phyloP scores from a whole-genome alignment of 1,140 invertebrate species.

The Calephelis virginiensis region DNA sequence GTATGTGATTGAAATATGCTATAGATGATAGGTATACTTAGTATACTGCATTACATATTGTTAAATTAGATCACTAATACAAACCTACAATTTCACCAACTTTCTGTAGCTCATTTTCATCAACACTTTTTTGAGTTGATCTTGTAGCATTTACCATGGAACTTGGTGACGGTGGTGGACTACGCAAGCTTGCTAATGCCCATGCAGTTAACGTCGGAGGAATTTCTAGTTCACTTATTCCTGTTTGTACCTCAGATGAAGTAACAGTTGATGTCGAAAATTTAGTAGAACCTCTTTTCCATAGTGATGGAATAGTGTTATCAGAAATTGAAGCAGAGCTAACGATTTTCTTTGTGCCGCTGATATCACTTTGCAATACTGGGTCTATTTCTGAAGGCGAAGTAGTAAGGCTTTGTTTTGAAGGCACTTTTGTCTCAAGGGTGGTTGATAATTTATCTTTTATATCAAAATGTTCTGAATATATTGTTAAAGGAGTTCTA shows the following conservation, averaged over 20 bases:
- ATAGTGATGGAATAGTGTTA: conserved; percentile 63
- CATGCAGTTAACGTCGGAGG: conserved; percentile 66
- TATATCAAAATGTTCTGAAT: conserved; percentile 70
- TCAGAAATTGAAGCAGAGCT: conserved; percentile 63
- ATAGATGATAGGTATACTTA: too few relatives aligned
- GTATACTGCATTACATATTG: too few relatives aligned
- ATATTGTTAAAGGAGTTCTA: conserved; percentile 57
- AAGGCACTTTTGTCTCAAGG: conserved; percentile 30
- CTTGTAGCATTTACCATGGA: conserved; percentile 39
- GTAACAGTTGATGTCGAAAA: conserved; percentile 46
- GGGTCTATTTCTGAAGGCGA: conserved; percentile 68
- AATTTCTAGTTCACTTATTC: conserved; percentile 56
- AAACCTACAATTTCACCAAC: conserved; percentile 59
- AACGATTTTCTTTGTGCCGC: conserved; percentile 60
- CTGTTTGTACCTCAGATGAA: conserved; percentile 40
- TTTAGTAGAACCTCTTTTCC: conserved; percentile 66
- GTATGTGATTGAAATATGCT: too few relatives aligned
- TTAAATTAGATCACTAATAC: conserved; percentile 17
- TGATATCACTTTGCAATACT: conserved; percentile 58
- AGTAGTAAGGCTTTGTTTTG: conserved; percentile 53
- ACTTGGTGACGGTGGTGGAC: conserved; percentile 47
- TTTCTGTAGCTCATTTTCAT: conserved; percentile 69
- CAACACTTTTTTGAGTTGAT: conserved; percentile 50
- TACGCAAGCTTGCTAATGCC: conserved; percentile 61
- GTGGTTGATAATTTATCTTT: conserved; percentile 53